These are phyloP conservation scores for Odocoileus virginianus DNA, from an alignment of 2,113 vertebrate genomes.

Conservation along the genomic window DNA sequence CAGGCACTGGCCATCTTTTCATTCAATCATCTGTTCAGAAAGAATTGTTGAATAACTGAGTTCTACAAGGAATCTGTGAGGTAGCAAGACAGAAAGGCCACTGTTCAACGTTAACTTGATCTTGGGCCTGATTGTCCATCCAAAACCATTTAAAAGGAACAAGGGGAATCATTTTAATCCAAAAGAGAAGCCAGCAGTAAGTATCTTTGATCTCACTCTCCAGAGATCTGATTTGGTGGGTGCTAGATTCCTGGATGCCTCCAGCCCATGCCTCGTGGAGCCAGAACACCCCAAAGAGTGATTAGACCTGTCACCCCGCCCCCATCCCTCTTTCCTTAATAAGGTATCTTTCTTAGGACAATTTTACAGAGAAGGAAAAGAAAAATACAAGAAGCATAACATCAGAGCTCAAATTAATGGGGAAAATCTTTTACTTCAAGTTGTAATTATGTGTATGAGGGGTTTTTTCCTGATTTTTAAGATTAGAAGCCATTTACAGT, in stretches of 20 bases:
- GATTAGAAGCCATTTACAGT: not conserved
- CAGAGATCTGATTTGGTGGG: not conserved
- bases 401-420: not conserved
- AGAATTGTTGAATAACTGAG: not conserved
- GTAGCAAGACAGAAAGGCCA: not conserved
- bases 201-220: not conserved
- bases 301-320: not conserved
- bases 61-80: not conserved
- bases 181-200: not conserved
- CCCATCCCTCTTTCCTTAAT: not conserved
- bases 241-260: not conserved
- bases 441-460: not conserved
- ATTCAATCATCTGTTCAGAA: not conserved
- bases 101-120: not conserved
- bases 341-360: not conserved
- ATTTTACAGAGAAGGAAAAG: not conserved
- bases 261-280: not conserved
- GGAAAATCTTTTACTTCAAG: not conserved
- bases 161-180: not conserved
- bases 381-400: not conserved
- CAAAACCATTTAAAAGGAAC: not conserved
- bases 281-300: not conserved
- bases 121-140: not conserved
- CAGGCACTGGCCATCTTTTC: not conserved
- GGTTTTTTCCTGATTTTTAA: not conserved